Percentiles rank a stretch among this genome's conserved stretches.
Evolutionary conservation across 2,797 vertebrate species (phyloP).

Genomic region (Smutsia temminckii): DNA sequence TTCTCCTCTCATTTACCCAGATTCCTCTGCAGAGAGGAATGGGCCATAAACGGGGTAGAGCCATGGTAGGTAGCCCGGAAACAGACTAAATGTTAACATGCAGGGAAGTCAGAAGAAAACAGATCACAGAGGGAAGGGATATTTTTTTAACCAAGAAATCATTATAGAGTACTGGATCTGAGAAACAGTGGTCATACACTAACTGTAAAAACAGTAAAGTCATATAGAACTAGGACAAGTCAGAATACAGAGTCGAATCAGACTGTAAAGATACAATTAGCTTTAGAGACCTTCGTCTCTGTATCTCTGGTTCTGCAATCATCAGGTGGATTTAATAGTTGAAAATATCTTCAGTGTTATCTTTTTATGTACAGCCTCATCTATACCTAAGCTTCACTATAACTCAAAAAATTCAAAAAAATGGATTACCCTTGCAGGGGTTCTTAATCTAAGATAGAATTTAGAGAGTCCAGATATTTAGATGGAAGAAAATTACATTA

Average conservation of each 20-base stretch:
- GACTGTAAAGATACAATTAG: not conserved
- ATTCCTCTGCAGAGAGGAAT: not conserved
- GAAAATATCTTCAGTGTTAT: not conserved
- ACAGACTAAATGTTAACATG: not conserved
- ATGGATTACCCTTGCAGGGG: not conserved
- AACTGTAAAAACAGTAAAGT: not conserved
- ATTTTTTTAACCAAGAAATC: not conserved
- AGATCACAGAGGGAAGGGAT: not conserved
- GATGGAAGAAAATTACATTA: not conserved
- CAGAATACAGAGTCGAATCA: not conserved
- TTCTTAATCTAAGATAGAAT: slow-evolving; percentile 31
- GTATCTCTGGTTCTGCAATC: not conserved
- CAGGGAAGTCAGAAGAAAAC: not conserved
- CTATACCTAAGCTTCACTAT: not conserved
- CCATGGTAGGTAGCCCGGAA: not conserved
- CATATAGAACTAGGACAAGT: not conserved
- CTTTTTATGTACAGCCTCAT: not conserved
- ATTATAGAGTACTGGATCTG: not conserved
- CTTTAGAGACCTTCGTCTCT: not conserved
- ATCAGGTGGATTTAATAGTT: not conserved
- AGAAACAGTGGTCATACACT: not conserved
- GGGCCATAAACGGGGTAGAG: not conserved
- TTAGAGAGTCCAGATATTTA: not conserved
- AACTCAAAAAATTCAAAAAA: not conserved
- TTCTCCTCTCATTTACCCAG: slow-evolving; percentile 26